Evolutionary conservation across 2,888 invertebrate genomes (phyloP).

Genomic region (Orthosia gothica): DNA sequence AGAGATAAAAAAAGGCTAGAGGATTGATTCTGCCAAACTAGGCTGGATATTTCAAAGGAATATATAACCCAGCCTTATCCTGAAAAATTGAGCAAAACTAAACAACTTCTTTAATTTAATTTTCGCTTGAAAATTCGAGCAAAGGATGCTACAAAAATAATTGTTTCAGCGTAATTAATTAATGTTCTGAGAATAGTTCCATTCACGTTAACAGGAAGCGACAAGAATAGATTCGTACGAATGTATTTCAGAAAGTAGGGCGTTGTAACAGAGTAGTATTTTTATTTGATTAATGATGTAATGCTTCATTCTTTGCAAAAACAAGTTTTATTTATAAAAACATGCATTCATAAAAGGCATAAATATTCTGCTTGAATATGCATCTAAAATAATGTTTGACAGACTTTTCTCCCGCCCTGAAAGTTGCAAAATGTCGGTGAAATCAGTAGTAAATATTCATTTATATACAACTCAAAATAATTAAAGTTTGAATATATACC

Average conservation of each 20-base stretch:
- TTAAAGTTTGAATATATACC: not conserved
- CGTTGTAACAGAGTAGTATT: constrained; percentile 27
- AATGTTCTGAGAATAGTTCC: constrained; percentile 9
- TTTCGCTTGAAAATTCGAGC: constrained; percentile 5
- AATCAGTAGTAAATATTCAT: not conserved
- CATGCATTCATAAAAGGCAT: not conserved
- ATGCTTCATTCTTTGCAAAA: constrained; percentile 16
- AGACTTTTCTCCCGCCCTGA: not conserved
- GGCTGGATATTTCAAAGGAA: not conserved
- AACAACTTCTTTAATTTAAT: not conserved
- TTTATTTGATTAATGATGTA: constrained; percentile 35
- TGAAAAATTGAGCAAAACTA: not conserved
- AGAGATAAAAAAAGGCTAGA: constrained; percentile 6
- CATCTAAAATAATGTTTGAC: not conserved
- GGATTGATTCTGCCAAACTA: constrained; percentile 15
- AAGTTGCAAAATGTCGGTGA: constrained; percentile 3
- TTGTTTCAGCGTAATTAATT: constrained; percentile 1
- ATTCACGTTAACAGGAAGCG: constrained; percentile 26
- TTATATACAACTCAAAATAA: not conserved
- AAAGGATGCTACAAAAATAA: not conserved
- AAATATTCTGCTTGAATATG: not conserved
- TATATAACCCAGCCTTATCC: not conserved
- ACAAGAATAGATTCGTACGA: constrained; percentile 24
- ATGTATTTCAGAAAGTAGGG: constrained; percentile 41
- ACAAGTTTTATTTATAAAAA: constrained; percentile 10